phyloP scores from a whole-genome alignment of 2,888 invertebrate species.

The Mamestra brassicae region DNA sequence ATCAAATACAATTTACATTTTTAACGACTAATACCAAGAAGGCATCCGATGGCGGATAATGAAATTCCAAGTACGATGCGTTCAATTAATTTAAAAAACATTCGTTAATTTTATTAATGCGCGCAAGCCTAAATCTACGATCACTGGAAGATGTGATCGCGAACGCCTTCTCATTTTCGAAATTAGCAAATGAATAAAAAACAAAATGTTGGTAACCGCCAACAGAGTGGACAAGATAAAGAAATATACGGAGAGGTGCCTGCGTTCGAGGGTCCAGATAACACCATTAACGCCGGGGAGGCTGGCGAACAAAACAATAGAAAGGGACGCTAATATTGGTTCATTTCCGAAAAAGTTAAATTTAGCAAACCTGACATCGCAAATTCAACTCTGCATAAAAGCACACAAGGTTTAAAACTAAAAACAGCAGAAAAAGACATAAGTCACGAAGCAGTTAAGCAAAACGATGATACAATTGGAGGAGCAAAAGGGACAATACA shows the following conservation, averaged over 20 bases:
- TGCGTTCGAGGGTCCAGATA: slow-evolving; percentile 89
- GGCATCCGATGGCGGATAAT: slow-evolving; percentile 83
- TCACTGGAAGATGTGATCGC: slow-evolving; percentile 86
- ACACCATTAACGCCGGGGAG: slow-evolving; percentile 90
- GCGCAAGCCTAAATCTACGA: slow-evolving; percentile 87
- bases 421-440: slow-evolving; percentile 25
- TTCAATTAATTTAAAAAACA: slow-evolving; percentile 90
- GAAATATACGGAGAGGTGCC: slow-evolving; percentile 90
- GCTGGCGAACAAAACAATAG: slow-evolving; percentile 85
- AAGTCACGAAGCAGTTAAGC: slow-evolving; percentile 53
- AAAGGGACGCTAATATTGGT: slow-evolving; percentile 79
- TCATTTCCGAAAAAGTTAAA: slow-evolving; percentile 62
- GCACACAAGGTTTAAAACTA: slow-evolving; percentile 47
- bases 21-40: slow-evolving; percentile 75
- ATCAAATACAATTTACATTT: slow-evolving; percentile 52
- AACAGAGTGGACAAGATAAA: slow-evolving; percentile 90
- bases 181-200: slow-evolving; percentile 90
- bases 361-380: slow-evolving; percentile 1
- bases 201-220: slow-evolving; percentile 84
- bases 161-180: slow-evolving; percentile 89
- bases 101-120: slow-evolving; percentile 91
- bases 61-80: slow-evolving; percentile 82
- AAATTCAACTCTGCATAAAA: slow-evolving; percentile 56
- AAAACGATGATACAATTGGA: slow-evolving; percentile 62
- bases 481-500: slow-evolving; percentile 82